Percentiles rank a stretch among this genome's conserved stretches.
Evolutionary conservation across 1,140 invertebrate genomes (phyloP).

Genomic region (Calephelis nemesis): DNA sequence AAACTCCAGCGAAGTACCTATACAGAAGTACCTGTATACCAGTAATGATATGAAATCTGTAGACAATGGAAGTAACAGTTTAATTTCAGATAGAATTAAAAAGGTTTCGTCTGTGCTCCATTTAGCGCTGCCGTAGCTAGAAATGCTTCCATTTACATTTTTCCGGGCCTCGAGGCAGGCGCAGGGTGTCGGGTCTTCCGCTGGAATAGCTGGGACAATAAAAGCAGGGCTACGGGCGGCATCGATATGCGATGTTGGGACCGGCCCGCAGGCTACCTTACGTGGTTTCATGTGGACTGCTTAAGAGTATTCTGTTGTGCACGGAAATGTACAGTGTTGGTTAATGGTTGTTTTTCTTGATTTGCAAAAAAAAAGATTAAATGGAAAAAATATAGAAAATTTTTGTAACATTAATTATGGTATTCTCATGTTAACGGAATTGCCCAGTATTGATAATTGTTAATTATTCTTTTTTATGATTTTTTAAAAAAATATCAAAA

Average conservation of each 20-base stretch:
- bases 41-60: background rate
- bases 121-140: conserved; percentile 24
- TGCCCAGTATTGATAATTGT: no score
- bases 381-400: no score
- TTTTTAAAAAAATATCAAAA: no score
- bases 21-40: no score
- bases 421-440: no score
- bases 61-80: background rate
- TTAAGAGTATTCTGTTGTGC: conserved; percentile 26
- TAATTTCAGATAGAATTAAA: conserved; percentile 7
- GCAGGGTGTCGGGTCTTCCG: conserved; percentile 35
- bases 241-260: conserved; percentile 61
- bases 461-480: no score
- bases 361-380: no score
- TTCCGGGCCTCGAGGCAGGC: conserved; percentile 31
- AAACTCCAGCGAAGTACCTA: no score
- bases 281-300: conserved; percentile 30
- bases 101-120: conserved; percentile 16
- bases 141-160: conserved; percentile 50
- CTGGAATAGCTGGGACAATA: conserved; percentile 51
- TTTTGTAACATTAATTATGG: no score
- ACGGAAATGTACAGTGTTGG: background rate
- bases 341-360: background rate
- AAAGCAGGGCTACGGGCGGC: conserved; percentile 52
- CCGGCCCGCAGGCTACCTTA: conserved; percentile 35